These are phyloP conservation scores for Oryzias sinensis DNA, from an alignment of 2,797 vertebrate species.

Conservation along the genomic window DNA sequence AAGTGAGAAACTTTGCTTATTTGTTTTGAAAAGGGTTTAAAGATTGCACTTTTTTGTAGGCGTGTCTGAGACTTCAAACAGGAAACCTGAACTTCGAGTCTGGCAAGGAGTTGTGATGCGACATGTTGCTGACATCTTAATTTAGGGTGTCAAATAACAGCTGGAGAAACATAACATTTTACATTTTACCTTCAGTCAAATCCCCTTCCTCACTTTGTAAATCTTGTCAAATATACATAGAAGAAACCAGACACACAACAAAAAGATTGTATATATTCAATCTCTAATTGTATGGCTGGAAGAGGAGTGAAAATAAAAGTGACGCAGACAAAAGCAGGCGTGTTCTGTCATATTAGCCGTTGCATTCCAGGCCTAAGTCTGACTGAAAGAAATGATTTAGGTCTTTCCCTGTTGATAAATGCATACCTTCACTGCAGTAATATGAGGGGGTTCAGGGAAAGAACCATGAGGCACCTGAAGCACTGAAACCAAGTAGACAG, in stretches of 20 bases:
- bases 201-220: not conserved
- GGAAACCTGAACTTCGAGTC: constrained; percentile 26
- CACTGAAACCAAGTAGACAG: constrained; percentile 50
- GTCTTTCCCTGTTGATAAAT: constrained; percentile 64
- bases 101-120: constrained; percentile 11
- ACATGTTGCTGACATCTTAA: constrained; percentile 28
- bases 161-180: constrained; percentile 12
- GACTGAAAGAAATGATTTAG: constrained; percentile 61
- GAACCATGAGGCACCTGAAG: constrained; percentile 69
- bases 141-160: constrained; percentile 20
- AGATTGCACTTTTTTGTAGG: constrained; percentile 4
- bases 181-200: too few relatives aligned
- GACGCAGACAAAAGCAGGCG: too few relatives aligned
- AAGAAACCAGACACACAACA: not conserved
- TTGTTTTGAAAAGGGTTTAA: constrained; percentile 26
- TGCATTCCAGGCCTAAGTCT: constrained; percentile 66
- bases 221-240: not conserved
- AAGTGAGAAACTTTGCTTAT: not conserved
- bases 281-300: too few relatives aligned
- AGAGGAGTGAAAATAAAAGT: too few relatives aligned
- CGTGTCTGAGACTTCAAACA: constrained; percentile 14
- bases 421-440: constrained; percentile 61
- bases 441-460: constrained; percentile 45
- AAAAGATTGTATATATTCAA: too few relatives aligned
- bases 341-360: constrained; percentile 59